phyloP scores from a whole-genome alignment of 1,140 invertebrate genomes.

The Hetaerina americana region DNA sequence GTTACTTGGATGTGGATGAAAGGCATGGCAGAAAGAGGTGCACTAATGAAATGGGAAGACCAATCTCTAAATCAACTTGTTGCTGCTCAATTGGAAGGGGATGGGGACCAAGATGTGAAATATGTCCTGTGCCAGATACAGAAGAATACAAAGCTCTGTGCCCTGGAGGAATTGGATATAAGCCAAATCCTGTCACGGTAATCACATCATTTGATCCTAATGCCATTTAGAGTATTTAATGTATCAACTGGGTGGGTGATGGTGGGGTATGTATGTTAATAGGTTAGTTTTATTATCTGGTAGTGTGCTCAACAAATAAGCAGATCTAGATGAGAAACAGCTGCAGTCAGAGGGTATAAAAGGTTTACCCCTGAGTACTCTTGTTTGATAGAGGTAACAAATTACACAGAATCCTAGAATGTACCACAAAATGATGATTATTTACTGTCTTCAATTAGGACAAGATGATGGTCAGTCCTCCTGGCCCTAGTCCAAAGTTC shows the following conservation, averaged over 20 bases:
- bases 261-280: background rate
- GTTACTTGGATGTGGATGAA: conserved; percentile 49
- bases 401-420: too few relatives aligned
- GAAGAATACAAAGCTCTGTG: conserved; percentile 66
- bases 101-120: conserved; percentile 72
- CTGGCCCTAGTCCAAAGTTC: too few relatives aligned
- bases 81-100: conserved; percentile 75
- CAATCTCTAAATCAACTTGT: conserved; percentile 53
- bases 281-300: background rate
- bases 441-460: too few relatives aligned
- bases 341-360: too few relatives aligned
- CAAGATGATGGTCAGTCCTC: too few relatives aligned
- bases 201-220: too few relatives aligned
- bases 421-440: too few relatives aligned
- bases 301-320: background rate
- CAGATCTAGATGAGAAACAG: background rate
- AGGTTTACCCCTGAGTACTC: too few relatives aligned
- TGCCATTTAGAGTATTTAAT: too few relatives aligned
- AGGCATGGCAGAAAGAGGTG: conserved; percentile 33
- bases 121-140: conserved; percentile 54
- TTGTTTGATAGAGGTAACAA: too few relatives aligned
- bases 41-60: conserved; percentile 38
- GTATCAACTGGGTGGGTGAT: too few relatives aligned
- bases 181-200: conserved; percentile 66
- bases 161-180: conserved; percentile 70